Percentiles rank a stretch among this genome's conserved stretches.
Conservation (phyloP, 2,888 invertebrate genomes). For the Nudaria mundana region DNA sequence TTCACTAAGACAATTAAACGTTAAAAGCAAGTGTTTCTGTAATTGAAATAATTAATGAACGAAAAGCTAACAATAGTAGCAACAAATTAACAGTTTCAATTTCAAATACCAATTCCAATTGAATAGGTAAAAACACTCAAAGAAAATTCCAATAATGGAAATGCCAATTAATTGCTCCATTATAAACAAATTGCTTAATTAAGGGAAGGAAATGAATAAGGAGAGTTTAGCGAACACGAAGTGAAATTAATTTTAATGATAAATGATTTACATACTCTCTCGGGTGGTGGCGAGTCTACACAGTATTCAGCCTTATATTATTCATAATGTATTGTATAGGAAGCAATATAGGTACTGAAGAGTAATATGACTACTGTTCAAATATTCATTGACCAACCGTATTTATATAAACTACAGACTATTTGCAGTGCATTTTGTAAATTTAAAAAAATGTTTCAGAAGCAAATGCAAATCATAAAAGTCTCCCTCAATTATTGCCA, state of each 20-base stretch:
- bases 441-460: too few species aligned
- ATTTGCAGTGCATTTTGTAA: too few species aligned
- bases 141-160: constrained; percentile 62
- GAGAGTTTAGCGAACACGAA: constrained; percentile 69
- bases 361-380: too few species aligned
- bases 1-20: too few species aligned
- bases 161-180: constrained; percentile 76
- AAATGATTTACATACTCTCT: constrained; percentile 58
- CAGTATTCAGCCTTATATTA: constrained; percentile 47
- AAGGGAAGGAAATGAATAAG: constrained; percentile 76
- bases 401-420: too few species aligned
- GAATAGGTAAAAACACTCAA: constrained; percentile 54
- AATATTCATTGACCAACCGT: too few species aligned
- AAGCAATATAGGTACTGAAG: too few species aligned
- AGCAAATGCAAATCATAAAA: too few species aligned
- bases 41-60: constrained; percentile 21
- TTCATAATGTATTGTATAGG: constrained; percentile 35
- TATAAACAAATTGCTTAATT: constrained; percentile 81
- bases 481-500: too few species aligned
- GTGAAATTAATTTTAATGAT: constrained; percentile 78
- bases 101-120: constrained; percentile 45
- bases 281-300: constrained; percentile 34
- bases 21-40: background rate
- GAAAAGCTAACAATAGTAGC: constrained; percentile 32
- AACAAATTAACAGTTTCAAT: constrained; percentile 44